Base-by-base conservation (phyloP, 2,888 invertebrate genomes). In the Melanotus villosus region DNA sequence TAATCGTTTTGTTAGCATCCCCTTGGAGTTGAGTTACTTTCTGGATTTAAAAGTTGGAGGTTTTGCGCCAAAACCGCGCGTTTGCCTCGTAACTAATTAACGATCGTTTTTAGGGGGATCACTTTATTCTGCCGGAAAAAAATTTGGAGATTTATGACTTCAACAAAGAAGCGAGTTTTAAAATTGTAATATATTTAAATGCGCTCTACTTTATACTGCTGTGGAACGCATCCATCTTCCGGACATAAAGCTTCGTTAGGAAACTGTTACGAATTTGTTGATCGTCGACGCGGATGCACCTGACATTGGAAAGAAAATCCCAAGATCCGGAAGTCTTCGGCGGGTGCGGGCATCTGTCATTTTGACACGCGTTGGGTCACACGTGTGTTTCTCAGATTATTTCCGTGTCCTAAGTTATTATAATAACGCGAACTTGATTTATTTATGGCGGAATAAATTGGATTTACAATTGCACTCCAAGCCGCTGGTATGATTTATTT, bases 351-450 rank as follows among this genome's bases (percentile, higher is more conserved):
- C 67, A 65, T 67, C 72, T 72, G 72, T 66, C 73, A 68, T n/a
- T 50, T 50, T 65, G 72, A 69, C 58, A 68, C 68, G 56, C 23
- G 60, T 43, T 41, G 67, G 68, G 69, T 70, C 73, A 71, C 68
- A 64, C 73, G 70, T 73, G 73, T 68, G 64, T 50, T 47, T 54
- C 32, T 50, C 12, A 47, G 64, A 64, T 71, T 50, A 68, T 71
- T 70, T 70, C 70, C 71, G 64, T 59, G 47, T 68, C 30, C 45
- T 62, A 62, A 62, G 45, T 54, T 36, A 64, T 54, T 38, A 52
- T 52, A 64, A 64, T 47, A 32, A n/a, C 36, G 34, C 21, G 14
- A 34, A n/a, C 56, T 43, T 65, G 38, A 56, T 65, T 57, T 57
- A 65, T 65, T 57, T 26, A 65, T 38, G 23, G 41, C 43, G 47